These are phyloP conservation scores for Pantelozetes paolii DNA, from an alignment of 2,888 invertebrate species.

Conservation along the genomic window DNA sequence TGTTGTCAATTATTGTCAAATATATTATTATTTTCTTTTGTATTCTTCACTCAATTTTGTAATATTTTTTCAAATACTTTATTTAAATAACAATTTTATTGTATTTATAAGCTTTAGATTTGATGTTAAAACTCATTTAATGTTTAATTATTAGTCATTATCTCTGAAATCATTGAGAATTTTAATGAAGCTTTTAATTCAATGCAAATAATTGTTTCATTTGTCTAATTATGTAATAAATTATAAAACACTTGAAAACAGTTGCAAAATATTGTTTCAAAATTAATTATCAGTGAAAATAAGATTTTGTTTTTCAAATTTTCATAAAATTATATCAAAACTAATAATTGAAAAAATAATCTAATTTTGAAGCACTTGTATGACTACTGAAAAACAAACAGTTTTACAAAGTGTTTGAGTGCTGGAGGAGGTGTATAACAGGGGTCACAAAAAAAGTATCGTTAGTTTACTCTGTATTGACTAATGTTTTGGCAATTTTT, in stretches of 20 bases:
- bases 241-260: background rate
- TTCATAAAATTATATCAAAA: too few relatives aligned
- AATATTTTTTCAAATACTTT: too few relatives aligned
- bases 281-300: background rate
- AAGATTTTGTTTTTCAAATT: background rate
- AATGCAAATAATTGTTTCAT: background rate
- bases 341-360: too few relatives aligned
- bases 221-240: constrained; percentile 11
- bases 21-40: background rate
- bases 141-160: background rate
- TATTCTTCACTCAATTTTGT: background rate
- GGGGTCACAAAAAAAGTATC: background rate
- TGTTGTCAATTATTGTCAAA: background rate
- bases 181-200: background rate
- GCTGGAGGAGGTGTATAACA: background rate
- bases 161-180: background rate
- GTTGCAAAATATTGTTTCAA: background rate
- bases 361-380: constrained; percentile 27
- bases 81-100: too few relatives aligned
- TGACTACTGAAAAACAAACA: background rate
- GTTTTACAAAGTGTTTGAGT: background rate
- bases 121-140: background rate
- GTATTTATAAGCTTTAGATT: too few relatives aligned
- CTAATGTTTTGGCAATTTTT: constrained; percentile 12
- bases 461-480: background rate